Evolutionary conservation across 2,888 invertebrate species (phyloP).

Genomic region (Diaprepes abbreviatus): DNA sequence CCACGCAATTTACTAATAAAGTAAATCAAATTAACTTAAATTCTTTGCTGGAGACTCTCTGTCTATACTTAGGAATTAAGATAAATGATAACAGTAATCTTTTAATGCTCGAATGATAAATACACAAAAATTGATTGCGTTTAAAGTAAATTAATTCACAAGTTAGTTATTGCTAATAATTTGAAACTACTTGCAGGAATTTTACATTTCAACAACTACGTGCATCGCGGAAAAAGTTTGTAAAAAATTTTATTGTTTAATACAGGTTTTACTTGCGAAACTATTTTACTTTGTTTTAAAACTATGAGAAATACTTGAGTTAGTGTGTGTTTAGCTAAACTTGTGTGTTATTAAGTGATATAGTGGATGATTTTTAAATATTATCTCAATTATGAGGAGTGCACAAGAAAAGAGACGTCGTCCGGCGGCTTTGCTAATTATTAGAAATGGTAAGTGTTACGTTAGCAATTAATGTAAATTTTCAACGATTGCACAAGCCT

Average conservation of each 20-base stretch:
- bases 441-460: not conserved
- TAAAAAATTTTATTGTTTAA: not conserved
- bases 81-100: constrained; percentile 8
- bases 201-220: not conserved
- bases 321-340: too few relatives aligned
- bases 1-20: not conserved
- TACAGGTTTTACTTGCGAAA: not conserved
- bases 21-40: not conserved
- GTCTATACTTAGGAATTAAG: not conserved
- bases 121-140: not conserved
- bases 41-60: not conserved
- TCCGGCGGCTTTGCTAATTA: not conserved
- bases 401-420: not conserved
- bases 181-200: not conserved
- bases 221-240: too few relatives aligned
- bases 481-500: too few relatives aligned
- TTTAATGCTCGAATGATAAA: constrained; percentile 11
- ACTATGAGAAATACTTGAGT: too few relatives aligned
- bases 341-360: too few relatives aligned
- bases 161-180: not conserved
- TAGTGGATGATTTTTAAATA: too few relatives aligned
- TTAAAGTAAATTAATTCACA: not conserved
- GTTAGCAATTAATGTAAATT: too few relatives aligned
- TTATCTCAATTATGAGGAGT: too few relatives aligned
- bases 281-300: too few relatives aligned